Evolutionary conservation across 2,113 vertebrate genomes (phyloP).

Genomic region (Aptenodytes forsteri): DNA sequence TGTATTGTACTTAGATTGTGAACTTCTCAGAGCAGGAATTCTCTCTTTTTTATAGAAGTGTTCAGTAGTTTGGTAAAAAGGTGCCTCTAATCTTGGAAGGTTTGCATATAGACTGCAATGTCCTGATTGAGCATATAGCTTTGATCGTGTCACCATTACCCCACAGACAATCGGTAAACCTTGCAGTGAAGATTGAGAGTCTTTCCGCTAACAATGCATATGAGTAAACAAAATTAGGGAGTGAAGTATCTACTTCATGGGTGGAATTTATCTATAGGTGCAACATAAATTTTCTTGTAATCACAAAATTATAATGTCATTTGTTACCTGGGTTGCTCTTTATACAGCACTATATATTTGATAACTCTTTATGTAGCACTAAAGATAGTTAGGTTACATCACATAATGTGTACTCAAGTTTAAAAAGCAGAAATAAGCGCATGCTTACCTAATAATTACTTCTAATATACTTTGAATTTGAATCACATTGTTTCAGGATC

Average conservation of each 20-base stretch:
- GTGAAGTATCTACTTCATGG: neutral
- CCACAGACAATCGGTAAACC: neutral
- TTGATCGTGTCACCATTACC: neutral
- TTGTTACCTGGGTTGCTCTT: neutral
- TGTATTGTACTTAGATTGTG: neutral
- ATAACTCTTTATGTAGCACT: neutral
- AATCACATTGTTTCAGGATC: neutral
- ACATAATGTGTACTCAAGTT: neutral
- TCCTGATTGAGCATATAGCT: neutral
- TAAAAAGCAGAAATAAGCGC: neutral
- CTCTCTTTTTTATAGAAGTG: neutral
- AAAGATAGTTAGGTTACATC: neutral
- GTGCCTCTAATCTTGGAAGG: neutral
- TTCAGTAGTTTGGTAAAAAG: neutral
- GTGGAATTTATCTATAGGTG: neutral
- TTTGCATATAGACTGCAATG: neutral
- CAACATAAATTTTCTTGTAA: neutral
- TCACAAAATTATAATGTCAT: neutral
- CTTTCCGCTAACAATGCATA: neutral
- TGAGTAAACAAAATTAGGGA: neutral
- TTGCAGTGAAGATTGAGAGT: neutral
- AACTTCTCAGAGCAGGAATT: neutral
- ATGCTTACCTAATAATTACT: neutral
- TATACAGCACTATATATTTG: neutral
- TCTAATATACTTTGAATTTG: neutral